These are phyloP conservation scores for Hippolais icterina DNA, from an alignment of 2,113 vertebrate species.

Conservation along the genomic window DNA sequence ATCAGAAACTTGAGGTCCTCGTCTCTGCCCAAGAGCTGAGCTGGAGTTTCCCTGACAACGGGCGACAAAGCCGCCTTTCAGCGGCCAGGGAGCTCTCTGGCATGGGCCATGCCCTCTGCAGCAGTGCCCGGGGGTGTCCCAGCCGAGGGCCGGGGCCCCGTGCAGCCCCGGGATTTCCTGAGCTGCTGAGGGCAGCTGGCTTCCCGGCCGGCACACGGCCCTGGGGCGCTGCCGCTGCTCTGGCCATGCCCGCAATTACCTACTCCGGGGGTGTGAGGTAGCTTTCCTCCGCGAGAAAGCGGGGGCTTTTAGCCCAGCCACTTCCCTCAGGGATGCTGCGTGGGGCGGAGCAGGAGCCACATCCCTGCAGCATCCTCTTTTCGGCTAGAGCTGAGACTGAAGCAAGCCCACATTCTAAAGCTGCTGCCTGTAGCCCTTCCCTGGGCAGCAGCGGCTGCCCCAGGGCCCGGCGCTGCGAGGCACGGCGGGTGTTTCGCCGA, in stretches of 20 bases:
- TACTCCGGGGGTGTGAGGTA: fast-evolving
- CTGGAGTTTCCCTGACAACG: neutral
- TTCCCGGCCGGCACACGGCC: fast-evolving
- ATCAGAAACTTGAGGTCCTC: neutral
- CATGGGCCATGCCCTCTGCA: neutral
- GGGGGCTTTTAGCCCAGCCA: neutral
- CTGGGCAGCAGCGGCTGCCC: neutral
- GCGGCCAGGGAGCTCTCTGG: neutral
- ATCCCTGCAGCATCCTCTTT: neutral
- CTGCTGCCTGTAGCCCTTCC: neutral
- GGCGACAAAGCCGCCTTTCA: neutral
- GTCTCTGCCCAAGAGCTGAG: neutral
- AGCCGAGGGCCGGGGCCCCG: fast-evolving
- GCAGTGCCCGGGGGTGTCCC: neutral
- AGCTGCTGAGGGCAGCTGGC: neutral
- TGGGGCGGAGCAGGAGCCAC: fast-evolving
- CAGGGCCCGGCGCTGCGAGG: fast-evolving
- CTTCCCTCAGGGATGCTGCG: neutral
- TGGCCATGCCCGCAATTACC: fast-evolving
- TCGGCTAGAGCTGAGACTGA: fast-evolving
- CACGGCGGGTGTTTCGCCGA: fast-evolving
- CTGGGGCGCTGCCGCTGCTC: fast-evolving
- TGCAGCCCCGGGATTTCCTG: neutral
- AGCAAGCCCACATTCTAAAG: neutral
- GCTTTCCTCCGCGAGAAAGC: neutral